A percentile compares a stretch with the other conserved stretches of the same genome.
phyloP scores from a whole-genome alignment of 2,888 invertebrate species.

The Synanthedon tipuliformis region DNA sequence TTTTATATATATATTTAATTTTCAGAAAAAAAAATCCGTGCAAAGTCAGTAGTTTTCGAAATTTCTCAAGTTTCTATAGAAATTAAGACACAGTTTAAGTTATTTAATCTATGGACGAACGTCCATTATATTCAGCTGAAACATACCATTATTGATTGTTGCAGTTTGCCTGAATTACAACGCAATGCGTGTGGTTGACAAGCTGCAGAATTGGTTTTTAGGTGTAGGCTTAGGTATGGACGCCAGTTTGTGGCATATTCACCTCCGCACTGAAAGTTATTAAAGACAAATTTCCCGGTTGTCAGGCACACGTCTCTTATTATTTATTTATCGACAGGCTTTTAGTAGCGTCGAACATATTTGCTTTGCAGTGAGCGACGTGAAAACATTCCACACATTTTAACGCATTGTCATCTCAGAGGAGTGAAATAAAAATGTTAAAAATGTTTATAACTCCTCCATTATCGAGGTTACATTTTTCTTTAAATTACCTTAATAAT shows the following conservation, averaged over 20 bases:
- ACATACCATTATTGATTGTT: conserved; percentile 9
- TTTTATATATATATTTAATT: no score
- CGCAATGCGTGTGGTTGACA: conserved; percentile 41
- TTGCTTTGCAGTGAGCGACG: not conserved
- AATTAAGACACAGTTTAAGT: not conserved
- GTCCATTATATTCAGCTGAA: not conserved
- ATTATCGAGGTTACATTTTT: no score
- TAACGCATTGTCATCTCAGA: no score
- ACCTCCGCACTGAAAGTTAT: not conserved
- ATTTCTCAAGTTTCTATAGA: not conserved
- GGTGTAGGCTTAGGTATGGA: conserved; percentile 13
- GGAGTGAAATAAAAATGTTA: no score
- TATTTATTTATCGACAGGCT: not conserved
- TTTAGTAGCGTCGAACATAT: not conserved
- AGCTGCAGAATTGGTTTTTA: conserved; percentile 45
- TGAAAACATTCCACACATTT: no score
- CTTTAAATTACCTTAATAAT: no score
- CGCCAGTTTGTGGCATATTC: not conserved
- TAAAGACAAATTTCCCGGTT: not conserved
- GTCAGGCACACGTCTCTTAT: not conserved
- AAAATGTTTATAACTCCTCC: no score
- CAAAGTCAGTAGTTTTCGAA: no score
- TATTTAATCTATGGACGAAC: not conserved
- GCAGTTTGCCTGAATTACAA: conserved; percentile 12
- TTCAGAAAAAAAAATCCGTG: no score